Evolutionary conservation across 1,140 invertebrate species (phyloP).

Genomic region (Drosophila parvula): DNA sequence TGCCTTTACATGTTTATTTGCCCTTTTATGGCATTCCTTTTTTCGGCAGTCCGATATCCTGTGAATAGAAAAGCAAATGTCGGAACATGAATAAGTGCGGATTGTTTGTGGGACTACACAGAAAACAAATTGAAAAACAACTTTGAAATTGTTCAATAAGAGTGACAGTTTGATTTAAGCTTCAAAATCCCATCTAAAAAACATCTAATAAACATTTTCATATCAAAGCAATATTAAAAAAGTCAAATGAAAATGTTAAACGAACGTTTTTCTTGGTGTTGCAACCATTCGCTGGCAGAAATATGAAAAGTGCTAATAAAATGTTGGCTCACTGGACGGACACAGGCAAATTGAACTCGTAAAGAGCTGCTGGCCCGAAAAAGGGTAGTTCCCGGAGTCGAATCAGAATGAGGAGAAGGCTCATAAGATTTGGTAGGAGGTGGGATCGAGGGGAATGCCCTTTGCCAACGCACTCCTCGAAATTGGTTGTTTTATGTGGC

Average conservation of each 20-base stretch:
- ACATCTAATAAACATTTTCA: not conserved
- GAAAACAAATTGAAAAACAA: not conserved
- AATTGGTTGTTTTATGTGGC: slow-evolving; percentile 74
- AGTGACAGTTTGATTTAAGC: not conserved
- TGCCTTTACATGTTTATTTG: slow-evolving; percentile 80
- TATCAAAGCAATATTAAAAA: not conserved
- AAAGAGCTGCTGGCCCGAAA: slow-evolving; percentile 38
- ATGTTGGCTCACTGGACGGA: slow-evolving; percentile 46
- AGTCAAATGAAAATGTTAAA: not conserved
- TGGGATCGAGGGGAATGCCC: not conserved
- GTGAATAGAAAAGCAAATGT: slow-evolving; percentile 58
- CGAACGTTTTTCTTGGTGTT: slow-evolving; percentile 2
- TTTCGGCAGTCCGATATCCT: slow-evolving; percentile 15
- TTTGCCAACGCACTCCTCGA: slow-evolving; percentile 20
- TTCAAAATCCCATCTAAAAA: not conserved
- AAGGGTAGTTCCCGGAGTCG: slow-evolving; percentile 31
- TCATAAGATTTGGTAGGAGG: not conserved
- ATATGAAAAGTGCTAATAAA: slow-evolving; percentile 79
- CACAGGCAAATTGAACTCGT: slow-evolving; percentile 56
- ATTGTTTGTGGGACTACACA: slow-evolving; percentile 11
- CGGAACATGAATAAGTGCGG: slow-evolving; percentile 26
- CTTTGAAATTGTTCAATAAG: not conserved
- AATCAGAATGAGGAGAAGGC: not conserved
- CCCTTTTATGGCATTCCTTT: slow-evolving; percentile 66
- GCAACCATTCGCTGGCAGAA: slow-evolving; percentile 24